These are phyloP conservation scores for Cerceris ruficornis DNA, from an alignment of 2,888 invertebrate species.

Conservation along the genomic window DNA sequence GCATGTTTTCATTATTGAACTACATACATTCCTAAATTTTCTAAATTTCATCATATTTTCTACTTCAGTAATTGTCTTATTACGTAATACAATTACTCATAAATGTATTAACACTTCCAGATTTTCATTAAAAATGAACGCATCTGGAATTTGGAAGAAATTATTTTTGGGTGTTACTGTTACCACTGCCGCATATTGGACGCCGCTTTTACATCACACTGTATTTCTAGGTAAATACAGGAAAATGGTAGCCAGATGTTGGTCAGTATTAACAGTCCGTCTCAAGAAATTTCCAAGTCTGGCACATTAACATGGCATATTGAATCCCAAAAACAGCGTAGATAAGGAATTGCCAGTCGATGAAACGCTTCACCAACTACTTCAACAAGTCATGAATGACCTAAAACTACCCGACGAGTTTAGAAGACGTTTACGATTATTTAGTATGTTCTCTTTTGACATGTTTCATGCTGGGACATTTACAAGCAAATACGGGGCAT, in stretches of 20 bases:
- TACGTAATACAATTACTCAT: too few species aligned
- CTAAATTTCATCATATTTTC: too few species aligned
- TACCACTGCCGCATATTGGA: too few species aligned
- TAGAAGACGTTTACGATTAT: constrained; percentile 84
- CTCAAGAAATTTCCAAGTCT: constrained; percentile 7
- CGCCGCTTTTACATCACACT: background rate
- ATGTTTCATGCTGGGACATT: constrained; percentile 86
- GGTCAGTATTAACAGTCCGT: constrained; percentile 80
- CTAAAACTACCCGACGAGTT: constrained; percentile 83
- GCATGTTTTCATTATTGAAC: too few species aligned
- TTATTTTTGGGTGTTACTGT: too few species aligned
- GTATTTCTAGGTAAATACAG: background rate
- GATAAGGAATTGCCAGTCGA: background rate
- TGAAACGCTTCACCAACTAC: constrained; percentile 80
- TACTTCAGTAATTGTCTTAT: too few species aligned
- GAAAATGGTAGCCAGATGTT: background rate
- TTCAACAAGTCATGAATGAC: constrained; percentile 85
- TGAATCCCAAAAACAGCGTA: background rate
- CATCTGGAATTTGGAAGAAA: too few species aligned
- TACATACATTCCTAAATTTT: too few species aligned
- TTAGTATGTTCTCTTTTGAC: constrained; percentile 89
- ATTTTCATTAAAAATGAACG: too few species aligned
- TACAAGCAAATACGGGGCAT: constrained; percentile 84
- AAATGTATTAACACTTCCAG: too few species aligned
- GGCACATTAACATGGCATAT: background rate